These are phyloP conservation scores for Hyperoplus immaculatus DNA, from an alignment of 2,797 vertebrate genomes.

Conservation along the genomic window DNA sequence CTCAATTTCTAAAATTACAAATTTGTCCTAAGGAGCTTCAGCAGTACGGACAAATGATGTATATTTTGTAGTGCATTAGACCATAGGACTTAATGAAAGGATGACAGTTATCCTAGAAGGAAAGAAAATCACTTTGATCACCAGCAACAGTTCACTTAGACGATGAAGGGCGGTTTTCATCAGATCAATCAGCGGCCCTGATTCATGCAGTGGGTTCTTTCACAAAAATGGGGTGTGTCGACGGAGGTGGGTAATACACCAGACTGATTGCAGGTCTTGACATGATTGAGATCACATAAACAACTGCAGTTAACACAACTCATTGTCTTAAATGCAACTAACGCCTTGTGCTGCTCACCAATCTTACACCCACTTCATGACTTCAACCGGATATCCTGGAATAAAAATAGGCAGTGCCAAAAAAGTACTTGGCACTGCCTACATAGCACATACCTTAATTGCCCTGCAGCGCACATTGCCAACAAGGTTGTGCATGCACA, in stretches of 20 bases:
- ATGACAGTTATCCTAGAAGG: no score
- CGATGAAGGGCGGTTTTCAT: not conserved
- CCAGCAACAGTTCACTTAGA: no score
- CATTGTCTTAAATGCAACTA: not conserved
- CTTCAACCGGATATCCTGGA: not conserved
- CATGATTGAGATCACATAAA: not conserved
- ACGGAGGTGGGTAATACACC: constrained; percentile 1
- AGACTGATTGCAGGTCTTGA: not conserved
- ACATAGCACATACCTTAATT: not conserved
- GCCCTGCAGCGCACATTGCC: not conserved
- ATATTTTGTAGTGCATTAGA: not conserved
- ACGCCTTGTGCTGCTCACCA: not conserved
- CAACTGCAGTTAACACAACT: not conserved
- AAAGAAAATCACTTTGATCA: no score
- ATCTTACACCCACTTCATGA: not conserved
- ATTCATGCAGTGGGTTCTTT: not conserved
- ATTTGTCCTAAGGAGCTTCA: not conserved
- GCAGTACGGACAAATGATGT: not conserved
- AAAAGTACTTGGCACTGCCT: not conserved
- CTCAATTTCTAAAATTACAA: not conserved
- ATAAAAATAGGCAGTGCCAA: not conserved
- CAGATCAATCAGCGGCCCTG: not conserved
- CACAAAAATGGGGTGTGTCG: constrained; percentile 5
- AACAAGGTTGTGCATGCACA: not conserved
- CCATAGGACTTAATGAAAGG: no score